Conservation (phyloP, 2,888 invertebrate genomes). For the Itoplectis maculator region DNA sequence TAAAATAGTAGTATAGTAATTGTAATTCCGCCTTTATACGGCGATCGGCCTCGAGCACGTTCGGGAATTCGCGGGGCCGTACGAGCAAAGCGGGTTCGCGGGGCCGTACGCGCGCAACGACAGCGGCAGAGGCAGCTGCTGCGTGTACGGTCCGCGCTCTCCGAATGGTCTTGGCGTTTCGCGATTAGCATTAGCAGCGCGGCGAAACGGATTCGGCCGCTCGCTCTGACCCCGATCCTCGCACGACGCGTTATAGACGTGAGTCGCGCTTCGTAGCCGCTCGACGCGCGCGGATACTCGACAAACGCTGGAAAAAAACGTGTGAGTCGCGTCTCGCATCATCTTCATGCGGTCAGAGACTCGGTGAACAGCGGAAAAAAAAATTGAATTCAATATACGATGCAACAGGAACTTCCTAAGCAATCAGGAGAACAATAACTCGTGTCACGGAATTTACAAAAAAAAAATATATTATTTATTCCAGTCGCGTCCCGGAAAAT, state of each 20-base stretch:
- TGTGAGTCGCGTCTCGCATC: no score
- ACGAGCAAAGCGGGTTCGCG: not conserved
- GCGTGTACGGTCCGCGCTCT: not conserved
- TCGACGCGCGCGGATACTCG: not conserved
- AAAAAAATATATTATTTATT: not conserved
- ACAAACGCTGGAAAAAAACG: no score
- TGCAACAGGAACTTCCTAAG: not conserved
- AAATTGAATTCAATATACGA: not conserved
- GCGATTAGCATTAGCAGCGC: not conserved
- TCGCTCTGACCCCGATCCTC: constrained; percentile 34
- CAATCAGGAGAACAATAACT: not conserved
- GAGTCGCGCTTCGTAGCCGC: not conserved
- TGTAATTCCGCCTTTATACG: not conserved
- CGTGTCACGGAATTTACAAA: not conserved
- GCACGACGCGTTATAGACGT: not conserved
- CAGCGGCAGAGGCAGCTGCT: not conserved
- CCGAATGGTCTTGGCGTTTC: constrained; percentile 14
- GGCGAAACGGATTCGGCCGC: constrained; percentile 26
- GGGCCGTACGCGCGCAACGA: not conserved
- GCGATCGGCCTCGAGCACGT: not conserved
- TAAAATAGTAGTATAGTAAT: no score
- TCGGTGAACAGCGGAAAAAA: not conserved
- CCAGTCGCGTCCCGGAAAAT: not conserved
- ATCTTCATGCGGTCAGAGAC: no score
- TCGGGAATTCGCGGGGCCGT: not conserved